Percentiles rank a stretch among this genome's conserved stretches.
phyloP scores from a whole-genome alignment of 1,140 invertebrate species.

The Drosophila guanche region DNA sequence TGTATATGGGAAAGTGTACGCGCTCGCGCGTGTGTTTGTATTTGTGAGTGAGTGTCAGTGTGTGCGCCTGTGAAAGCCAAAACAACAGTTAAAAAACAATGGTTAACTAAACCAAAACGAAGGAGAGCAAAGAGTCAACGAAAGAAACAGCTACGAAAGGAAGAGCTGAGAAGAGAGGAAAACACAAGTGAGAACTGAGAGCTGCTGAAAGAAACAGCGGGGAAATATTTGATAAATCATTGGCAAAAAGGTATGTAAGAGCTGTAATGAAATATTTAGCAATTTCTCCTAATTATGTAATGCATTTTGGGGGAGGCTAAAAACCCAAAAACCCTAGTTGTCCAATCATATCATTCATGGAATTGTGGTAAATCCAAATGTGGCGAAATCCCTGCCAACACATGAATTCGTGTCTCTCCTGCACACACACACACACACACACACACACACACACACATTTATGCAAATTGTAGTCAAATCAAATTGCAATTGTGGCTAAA shows the following conservation, averaged over 20 bases:
- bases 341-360: no score
- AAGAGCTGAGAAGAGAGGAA: conserved; percentile 22
- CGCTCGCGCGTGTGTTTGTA: conserved; percentile 32
- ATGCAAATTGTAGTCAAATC: conserved; percentile 56
- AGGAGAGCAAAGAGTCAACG: conserved; percentile 15
- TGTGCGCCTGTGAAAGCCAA: conserved; percentile 21
- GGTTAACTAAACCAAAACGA: conserved; percentile 44
- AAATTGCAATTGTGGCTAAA: conserved; percentile 52
- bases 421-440: conserved; percentile 30
- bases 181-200: conserved; percentile 29
- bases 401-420: conserved; percentile 20
- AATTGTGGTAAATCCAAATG: no score
- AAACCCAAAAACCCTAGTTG: no score
- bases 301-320: no score
- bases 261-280: no score
- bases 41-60: conserved; percentile 4
- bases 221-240: no score
- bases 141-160: conserved; percentile 5
- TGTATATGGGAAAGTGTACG: conserved; percentile 8
- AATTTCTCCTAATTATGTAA: no score
- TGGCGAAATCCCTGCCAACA: neutral
- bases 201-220: neutral
- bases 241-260: no score
- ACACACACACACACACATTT: conserved; percentile 38
- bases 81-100: conserved; percentile 50